These are phyloP conservation scores for Melanaphis sacchari DNA, from an alignment of 1,140 invertebrate genomes.

Conservation along the genomic window DNA sequence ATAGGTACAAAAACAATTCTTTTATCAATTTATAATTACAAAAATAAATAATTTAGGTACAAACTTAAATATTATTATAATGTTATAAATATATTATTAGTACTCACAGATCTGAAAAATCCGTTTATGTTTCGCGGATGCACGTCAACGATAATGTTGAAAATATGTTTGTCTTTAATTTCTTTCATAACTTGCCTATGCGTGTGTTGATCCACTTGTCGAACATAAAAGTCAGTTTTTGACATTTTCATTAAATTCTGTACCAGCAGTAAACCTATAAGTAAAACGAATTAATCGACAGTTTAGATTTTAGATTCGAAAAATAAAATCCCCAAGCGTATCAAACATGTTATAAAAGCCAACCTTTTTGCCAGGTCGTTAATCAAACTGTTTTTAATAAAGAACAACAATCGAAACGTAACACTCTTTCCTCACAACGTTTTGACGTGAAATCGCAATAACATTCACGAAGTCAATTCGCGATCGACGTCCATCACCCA, in stretches of 20 bases:
- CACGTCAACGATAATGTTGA: slow-evolving; percentile 85
- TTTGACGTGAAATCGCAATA: slow-evolving; percentile 5
- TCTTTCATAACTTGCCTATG: slow-evolving; percentile 82
- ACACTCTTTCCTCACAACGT: not conserved
- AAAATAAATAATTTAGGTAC: no score
- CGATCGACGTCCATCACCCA: not conserved
- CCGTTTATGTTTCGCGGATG: slow-evolving; percentile 77
- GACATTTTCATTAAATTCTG: slow-evolving; percentile 79
- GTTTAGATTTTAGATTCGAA: slow-evolving; percentile 22
- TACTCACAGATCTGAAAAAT: slow-evolving; percentile 83
- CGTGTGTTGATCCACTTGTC: slow-evolving; percentile 75
- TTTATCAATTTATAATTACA: no score
- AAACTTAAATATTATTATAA: not conserved
- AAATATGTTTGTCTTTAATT: slow-evolving; percentile 82
- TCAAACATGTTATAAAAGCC: not conserved
- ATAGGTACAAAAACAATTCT: no score
- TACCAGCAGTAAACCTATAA: slow-evolving; percentile 83
- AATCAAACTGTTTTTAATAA: slow-evolving; percentile 45
- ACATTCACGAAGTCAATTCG: not conserved
- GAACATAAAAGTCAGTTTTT: slow-evolving; percentile 83
- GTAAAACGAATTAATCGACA: slow-evolving; percentile 21
- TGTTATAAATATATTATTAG: not conserved
- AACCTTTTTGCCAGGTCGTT: slow-evolving; percentile 14
- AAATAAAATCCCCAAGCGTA: not conserved
- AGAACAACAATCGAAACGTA: slow-evolving; percentile 1